Evolutionary conservation across 2,113 vertebrate genomes (phyloP).

Genomic region (Oreochromis spilurus): DNA sequence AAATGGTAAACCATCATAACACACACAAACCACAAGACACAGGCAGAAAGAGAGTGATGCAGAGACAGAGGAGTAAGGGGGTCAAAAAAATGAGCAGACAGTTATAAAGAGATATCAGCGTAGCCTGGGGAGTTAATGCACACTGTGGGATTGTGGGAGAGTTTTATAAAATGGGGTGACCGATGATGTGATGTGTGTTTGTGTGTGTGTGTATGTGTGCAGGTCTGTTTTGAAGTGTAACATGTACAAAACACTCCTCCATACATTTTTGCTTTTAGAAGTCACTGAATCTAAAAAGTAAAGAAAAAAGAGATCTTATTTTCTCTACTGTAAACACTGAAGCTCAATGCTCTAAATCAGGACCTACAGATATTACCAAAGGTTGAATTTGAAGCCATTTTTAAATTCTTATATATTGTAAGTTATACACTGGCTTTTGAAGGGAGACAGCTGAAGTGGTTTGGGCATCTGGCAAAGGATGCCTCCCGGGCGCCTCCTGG

Average conservation of each 20-base stretch:
- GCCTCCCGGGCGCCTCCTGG: background rate
- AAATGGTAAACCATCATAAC: slow-evolving; percentile 3
- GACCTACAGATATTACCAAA: background rate
- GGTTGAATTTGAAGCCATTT: background rate
- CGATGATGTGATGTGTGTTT: slow-evolving; percentile 31
- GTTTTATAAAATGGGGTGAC: slow-evolving; percentile 36
- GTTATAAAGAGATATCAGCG: slow-evolving; percentile 25
- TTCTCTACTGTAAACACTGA: background rate
- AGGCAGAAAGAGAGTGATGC: slow-evolving; percentile 1
- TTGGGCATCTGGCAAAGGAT: background rate
- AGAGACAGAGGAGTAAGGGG: slow-evolving; percentile 7
- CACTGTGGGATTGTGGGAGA: slow-evolving; percentile 34
- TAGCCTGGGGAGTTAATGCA: slow-evolving; percentile 30
- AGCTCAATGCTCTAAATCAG: background rate
- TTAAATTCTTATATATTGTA: background rate
- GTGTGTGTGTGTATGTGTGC: background rate
- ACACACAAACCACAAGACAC: slow-evolving; percentile 15
- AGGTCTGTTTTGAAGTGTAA: background rate
- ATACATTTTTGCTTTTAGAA: background rate
- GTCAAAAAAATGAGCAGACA: slow-evolving; percentile 41
- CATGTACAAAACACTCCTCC: background rate
- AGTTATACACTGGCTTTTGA: background rate
- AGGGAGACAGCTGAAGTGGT: background rate
- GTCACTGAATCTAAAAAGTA: background rate
- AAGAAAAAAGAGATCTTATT: background rate